Evolutionary conservation across 2,797 vertebrate species (phyloP).

Genomic region (Danio jaintianensis): DNA sequence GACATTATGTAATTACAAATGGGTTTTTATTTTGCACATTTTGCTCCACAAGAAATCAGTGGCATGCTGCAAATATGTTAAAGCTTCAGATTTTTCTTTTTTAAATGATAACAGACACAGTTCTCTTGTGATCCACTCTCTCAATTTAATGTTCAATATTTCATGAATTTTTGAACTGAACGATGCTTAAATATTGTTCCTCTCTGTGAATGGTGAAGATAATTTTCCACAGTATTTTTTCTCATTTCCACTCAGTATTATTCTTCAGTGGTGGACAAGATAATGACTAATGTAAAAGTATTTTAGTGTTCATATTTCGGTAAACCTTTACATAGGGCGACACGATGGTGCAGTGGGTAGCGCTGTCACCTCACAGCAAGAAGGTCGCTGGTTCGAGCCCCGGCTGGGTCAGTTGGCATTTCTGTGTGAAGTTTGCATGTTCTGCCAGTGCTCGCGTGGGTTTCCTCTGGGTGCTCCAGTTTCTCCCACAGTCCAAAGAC

Average conservation of each 20-base stretch:
- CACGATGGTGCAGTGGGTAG: no score
- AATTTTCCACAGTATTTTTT: not conserved
- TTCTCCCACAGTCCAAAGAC: no score
- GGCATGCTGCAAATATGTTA: not conserved
- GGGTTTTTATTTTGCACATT: not conserved
- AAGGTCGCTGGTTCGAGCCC: no score
- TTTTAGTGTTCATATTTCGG: no score
- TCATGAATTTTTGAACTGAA: not conserved
- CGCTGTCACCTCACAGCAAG: no score
- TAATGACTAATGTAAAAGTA: no score
- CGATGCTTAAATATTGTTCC: not conserved
- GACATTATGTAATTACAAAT: not conserved
- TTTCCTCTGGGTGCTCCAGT: no score
- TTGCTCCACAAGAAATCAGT: not conserved
- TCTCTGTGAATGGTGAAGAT: not conserved
- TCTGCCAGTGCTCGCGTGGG: no score
- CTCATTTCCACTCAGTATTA: not conserved
- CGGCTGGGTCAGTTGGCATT: no score
- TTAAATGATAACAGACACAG: not conserved
- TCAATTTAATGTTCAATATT: constrained; percentile 3
- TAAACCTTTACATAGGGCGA: no score
- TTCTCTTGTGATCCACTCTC: not conserved
- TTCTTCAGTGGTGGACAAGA: not conserved
- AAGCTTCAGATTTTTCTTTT: not conserved
- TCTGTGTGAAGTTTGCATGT: no score